Conservation (phyloP, 2,113 vertebrate genomes). For the Fregata magnificens region DNA sequence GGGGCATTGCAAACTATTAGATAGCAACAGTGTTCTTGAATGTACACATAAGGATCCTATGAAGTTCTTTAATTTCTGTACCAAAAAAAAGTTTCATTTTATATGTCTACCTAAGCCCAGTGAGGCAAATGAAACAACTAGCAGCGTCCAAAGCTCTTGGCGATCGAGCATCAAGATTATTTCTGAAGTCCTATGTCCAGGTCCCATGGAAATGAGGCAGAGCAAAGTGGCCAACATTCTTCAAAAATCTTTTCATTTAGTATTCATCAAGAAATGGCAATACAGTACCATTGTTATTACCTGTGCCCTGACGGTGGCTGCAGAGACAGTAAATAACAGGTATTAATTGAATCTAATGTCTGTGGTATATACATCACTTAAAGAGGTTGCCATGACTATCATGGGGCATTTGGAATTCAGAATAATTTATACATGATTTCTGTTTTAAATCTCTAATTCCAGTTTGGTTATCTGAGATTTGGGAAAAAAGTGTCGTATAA, state of each 20-base stretch:
- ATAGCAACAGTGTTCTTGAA: neutral
- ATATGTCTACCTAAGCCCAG: neutral
- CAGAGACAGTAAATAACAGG: neutral
- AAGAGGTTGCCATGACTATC: neutral
- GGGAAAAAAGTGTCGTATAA: neutral
- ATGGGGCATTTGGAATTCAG: neutral
- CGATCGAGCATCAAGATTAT: neutral
- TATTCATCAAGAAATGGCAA: neutral
- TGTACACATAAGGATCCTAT: neutral
- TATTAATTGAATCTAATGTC: neutral
- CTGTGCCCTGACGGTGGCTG: neutral
- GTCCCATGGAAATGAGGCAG: neutral
- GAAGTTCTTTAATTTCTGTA: neutral
- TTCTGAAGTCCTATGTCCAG: neutral
- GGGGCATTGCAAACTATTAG: neutral
- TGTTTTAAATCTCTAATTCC: neutral
- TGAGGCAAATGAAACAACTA: neutral
- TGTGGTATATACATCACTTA: neutral
- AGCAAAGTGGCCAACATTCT: neutral
- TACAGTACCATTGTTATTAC: neutral
- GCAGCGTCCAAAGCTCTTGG: neutral
- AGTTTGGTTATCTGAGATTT: neutral
- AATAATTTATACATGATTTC: neutral
- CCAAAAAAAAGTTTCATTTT: neutral
- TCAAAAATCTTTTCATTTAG: neutral